Base-by-base conservation (phyloP, 2,797 vertebrate genomes). In the Columba guinea region DNA sequence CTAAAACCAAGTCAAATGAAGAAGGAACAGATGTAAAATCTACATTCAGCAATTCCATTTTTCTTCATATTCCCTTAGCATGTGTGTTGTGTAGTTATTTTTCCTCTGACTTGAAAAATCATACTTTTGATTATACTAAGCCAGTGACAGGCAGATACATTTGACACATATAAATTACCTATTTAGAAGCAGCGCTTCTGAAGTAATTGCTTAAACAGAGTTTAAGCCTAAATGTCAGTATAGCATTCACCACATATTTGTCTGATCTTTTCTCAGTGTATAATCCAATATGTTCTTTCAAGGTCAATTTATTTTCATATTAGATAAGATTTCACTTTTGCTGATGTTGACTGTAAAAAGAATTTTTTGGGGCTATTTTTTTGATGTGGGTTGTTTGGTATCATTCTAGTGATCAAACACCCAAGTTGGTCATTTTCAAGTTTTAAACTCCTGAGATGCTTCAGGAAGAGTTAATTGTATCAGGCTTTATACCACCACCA, bases 161-260 rank as follows among this genome's bases (percentile, higher is more conserved):
- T 85, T 95, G 86, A 87, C 84, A 94, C 58, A 56, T 89, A 90
- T 83, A 94, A 96, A 96, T 95, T 85, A 69, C 51, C 70, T 81
- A 35, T 90, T 96, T 93, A 92, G 83, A 85, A 89, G 23, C 28
- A 88, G 24, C 1, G 2, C 24, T 92, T 94, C 84, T 92, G 62
- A 82, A 82, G 55, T 76, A 95, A 96, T 95, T 93, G 84, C 73
- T 93, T 91, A 90, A 93, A 95, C 65, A 35, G 55, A 75, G 23
- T 87, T 93, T 92, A 73, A 95, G 51, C 13, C 34, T 89, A 88
- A 93, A 86, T 81, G 60, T 76, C 81, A 93, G 49, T 76, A 62
- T 80, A 95, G 32, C 44, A 71, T 91, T 96, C 48, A 83, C 41
- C 41, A 78, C 48, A 9, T 93, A 75, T 91, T 89, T 95, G 44